Conservation (phyloP, 1,140 invertebrate genomes). For the Luehdorfia chinensis region DNA sequence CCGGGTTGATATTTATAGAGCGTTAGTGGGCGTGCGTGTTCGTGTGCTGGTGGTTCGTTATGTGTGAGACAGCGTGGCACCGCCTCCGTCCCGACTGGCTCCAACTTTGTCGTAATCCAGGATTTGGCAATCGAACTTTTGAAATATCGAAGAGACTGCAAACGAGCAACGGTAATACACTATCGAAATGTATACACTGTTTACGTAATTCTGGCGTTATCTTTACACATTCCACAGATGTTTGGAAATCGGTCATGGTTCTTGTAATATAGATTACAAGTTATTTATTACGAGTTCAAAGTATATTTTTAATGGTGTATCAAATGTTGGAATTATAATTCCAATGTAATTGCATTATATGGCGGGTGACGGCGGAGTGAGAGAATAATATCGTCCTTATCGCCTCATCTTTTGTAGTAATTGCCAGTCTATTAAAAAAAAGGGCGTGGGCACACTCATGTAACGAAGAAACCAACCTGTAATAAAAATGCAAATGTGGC, state of each 20-base stretch:
- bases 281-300: no score
- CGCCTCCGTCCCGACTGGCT: slow-evolving; percentile 57
- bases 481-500: no score
- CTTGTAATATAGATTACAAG: neutral
- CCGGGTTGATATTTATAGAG: slow-evolving; percentile 66
- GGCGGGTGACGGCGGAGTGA: no score
- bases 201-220: slow-evolving; percentile 16
- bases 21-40: slow-evolving; percentile 62
- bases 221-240: neutral
- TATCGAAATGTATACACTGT: slow-evolving; percentile 14
- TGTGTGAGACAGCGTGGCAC: slow-evolving; percentile 72
- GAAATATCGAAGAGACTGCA: slow-evolving; percentile 18
- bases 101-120: slow-evolving; percentile 55
- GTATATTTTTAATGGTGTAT: no score
- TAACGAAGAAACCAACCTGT: no score
- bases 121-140: slow-evolving; percentile 49
- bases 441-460: no score
- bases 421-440: no score
- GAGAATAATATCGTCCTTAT: no score
- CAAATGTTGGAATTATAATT: no score
- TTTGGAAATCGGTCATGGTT: neutral
- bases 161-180: neutral
- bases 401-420: no score
- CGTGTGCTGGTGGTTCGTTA: slow-evolving; percentile 54
- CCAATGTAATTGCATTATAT: no score